Evolutionary conservation across 2,113 vertebrate genomes (phyloP), one percentile per base, ranked within the genome.

Genomic region (Potamarius usumacintae): DNA sequence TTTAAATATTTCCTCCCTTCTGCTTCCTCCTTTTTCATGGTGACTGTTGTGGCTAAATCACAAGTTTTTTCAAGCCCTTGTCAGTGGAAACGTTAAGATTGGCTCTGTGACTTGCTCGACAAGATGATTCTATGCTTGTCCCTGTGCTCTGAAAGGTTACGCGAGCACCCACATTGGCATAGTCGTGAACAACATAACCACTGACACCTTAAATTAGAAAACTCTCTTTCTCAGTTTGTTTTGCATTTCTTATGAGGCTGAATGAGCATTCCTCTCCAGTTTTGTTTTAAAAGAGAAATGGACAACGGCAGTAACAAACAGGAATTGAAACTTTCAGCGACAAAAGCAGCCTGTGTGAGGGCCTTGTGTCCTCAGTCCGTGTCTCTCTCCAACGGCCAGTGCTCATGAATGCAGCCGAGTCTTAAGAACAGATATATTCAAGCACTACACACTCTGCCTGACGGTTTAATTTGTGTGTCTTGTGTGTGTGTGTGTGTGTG

Each of bases 341-440:
- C 88, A 92, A 90, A 12, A 1, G 90, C 86, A 88, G 30, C 67
- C 86, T 90, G 85, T 93, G 87, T 90, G 87, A 85, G 87, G 83
- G 87, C 91, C 91, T 94, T 93, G 90, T 93, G 91, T 87, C 83
- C 88, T 48, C 48, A 53, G 77, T 83, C 71, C 18, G 57, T 87
- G 78, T 85, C 83, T 83, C 78, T 82, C 62, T 91, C 88, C 87
- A 93, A 93, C 88, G 90, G 93, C 92, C 93, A 92, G 90, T 82
- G 90, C 89, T 92, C 89, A 88, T 93, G 90, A 92, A 94, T 94
- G 85, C 90, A 74, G 83, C 82, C 57, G 83, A 88, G 87, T 84
- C 91, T 91, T 63, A 92, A 92, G 84, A 90, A 89, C 91, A 92
- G 91, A 90, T 89, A 90, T 90, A 90, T 91, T 94, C 90, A 89